Conservation (phyloP, 2,113 vertebrate species). For the Calyptomena viridis region DNA sequence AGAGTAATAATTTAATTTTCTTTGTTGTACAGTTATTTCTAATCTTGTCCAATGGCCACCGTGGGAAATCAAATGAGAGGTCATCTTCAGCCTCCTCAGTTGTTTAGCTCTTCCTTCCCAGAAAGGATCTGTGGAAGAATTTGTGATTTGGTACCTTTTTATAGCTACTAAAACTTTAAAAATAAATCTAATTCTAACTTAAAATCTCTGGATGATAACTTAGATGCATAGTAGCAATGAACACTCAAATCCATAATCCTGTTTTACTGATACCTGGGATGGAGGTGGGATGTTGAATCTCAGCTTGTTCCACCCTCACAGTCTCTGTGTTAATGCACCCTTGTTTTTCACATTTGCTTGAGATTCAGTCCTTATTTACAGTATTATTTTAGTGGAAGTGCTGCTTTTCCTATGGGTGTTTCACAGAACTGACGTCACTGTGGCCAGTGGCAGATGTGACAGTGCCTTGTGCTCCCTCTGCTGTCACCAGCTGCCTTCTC, state of each 20-base stretch:
- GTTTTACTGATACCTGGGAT: not conserved
- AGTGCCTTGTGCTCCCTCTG: constrained; percentile 49
- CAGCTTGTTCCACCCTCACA: not conserved
- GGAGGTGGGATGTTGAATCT: not conserved
- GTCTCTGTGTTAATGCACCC: fast-evolving
- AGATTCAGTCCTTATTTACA: not conserved
- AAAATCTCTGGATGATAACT: not conserved
- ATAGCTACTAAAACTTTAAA: not conserved
- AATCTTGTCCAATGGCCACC: not conserved
- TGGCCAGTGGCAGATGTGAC: not conserved
- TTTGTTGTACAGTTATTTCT: not conserved
- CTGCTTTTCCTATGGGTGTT: not conserved
- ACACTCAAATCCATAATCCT: not conserved
- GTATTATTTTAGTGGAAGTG: not conserved
- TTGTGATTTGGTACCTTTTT: not conserved
- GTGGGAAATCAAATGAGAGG: not conserved
- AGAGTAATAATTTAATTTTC: not conserved
- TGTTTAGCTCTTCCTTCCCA: not conserved
- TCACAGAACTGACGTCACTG: not conserved
- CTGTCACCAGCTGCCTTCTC: constrained; percentile 17
- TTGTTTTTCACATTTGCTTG: not conserved
- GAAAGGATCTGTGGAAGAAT: not conserved
- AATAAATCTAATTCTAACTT: not conserved
- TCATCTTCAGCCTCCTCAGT: not conserved
- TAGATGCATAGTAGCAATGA: not conserved